Evolutionary conservation across 2,888 invertebrate species (phyloP).

Genomic region (Oscheius onirici): DNA sequence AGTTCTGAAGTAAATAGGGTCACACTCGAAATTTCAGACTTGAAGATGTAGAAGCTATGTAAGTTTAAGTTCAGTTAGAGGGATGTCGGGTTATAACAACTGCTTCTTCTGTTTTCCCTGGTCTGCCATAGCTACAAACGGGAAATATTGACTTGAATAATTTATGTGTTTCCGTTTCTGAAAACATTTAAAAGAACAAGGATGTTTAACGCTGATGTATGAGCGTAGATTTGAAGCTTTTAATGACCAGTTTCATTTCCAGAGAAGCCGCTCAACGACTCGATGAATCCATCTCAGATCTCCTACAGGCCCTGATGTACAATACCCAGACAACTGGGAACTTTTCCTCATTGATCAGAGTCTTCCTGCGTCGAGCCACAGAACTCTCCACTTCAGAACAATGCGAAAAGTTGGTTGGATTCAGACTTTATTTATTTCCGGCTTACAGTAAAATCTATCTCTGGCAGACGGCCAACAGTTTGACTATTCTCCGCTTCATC

Average conservation of each 20-base stretch:
- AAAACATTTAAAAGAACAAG: no score
- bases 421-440: not conserved
- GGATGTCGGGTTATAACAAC: not conserved
- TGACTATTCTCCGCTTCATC: conserved; percentile 85
- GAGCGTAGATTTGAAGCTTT: not conserved
- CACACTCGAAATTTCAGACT: not conserved
- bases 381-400: conserved; percentile 87
- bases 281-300: conserved; percentile 83
- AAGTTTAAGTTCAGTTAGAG: not conserved
- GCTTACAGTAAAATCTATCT: conserved; percentile 80
- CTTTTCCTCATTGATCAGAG: conserved; percentile 85
- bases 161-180: no score
- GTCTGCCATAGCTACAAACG: no score
- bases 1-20: not conserved
- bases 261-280: conserved; percentile 72
- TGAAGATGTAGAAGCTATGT: no score
- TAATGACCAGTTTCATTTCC: no score
- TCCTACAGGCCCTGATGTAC: conserved; percentile 79
- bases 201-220: not conserved
- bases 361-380: conserved; percentile 84
- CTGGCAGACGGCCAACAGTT: conserved; percentile 92
- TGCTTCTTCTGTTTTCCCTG: no score
- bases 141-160: no score
- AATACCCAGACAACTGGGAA: conserved; percentile 91
- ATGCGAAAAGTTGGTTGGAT: conserved; percentile 83